Conservation (phyloP, 1,140 invertebrate species). For the Drosophila fuyamai region DNA sequence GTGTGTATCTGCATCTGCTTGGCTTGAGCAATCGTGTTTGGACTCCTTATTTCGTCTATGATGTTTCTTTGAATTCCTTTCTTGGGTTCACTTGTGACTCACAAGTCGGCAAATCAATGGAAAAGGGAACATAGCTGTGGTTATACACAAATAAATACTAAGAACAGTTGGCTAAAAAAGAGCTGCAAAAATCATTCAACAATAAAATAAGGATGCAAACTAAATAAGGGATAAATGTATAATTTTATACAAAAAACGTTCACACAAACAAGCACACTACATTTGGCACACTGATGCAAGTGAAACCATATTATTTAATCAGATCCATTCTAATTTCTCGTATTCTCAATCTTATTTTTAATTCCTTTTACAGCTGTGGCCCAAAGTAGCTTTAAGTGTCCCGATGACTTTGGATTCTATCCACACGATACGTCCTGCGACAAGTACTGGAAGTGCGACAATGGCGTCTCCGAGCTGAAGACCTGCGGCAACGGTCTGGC, state of each 20-base stretch:
- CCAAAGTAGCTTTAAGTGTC: conserved; percentile 95
- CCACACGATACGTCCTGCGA: conserved; percentile 95
- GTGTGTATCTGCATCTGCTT: conserved; percentile 31
- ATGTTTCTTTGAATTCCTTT: background rate
- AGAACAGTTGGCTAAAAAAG: too few species aligned
- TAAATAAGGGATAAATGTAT: too few species aligned
- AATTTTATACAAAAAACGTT: too few species aligned
- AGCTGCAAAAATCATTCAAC: too few species aligned
- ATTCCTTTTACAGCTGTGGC: conserved; percentile 86
- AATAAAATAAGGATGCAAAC: too few species aligned
- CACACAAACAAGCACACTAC: background rate
- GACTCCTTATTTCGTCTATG: conserved; percentile 8
- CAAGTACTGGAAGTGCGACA: conserved; percentile 98
- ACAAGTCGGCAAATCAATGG: background rate
- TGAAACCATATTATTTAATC: background rate
- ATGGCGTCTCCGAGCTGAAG: conserved; percentile 94
- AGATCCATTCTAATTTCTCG: conserved; percentile 1
- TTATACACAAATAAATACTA: too few species aligned
- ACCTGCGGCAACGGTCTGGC: conserved; percentile 97
- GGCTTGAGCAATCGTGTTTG: conserved; percentile 6
- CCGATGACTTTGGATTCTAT: conserved; percentile 97
- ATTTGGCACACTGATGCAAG: background rate
- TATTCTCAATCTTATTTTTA: background rate
- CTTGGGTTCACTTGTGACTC: conserved; percentile 8
- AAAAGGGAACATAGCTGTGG: background rate